Percentiles rank a stretch among this genome's conserved stretches.
Conservation (phyloP, 2,113 vertebrate genomes). For the Pteropus alecto region DNA sequence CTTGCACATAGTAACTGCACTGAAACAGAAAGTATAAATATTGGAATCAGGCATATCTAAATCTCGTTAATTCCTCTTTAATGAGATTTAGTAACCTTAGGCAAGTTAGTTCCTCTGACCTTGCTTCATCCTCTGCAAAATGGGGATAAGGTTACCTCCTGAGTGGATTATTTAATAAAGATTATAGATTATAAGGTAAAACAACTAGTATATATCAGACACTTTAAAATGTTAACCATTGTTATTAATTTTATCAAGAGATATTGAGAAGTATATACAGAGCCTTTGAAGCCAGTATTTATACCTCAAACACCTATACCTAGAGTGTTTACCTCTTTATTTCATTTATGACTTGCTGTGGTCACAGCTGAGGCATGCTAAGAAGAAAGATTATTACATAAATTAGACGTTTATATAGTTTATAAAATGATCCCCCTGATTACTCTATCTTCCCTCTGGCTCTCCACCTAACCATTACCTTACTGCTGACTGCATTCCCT, state of each 20-base stretch:
- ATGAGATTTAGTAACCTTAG: not conserved
- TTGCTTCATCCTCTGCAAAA: not conserved
- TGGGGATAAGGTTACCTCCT: not conserved
- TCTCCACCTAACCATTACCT: no score
- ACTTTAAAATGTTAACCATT: not conserved
- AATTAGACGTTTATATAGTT: no score
- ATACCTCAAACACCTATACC: not conserved
- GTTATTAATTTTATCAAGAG: not conserved
- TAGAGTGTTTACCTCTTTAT: not conserved
- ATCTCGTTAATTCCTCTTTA: not conserved
- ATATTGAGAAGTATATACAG: not conserved
- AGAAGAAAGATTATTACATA: not conserved
- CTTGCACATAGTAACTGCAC: not conserved
- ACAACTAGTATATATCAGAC: not conserved
- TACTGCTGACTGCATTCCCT: no score
- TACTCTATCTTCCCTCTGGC: no score
- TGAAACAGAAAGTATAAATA: not conserved
- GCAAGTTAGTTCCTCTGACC: not conserved
- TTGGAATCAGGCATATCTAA: not conserved
- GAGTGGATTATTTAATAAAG: not conserved
- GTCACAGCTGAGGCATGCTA: not conserved
- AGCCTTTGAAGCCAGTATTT: not conserved
- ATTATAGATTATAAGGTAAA: not conserved
- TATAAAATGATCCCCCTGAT: no score
- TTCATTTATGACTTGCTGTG: not conserved